A percentile compares a stretch with the other conserved stretches of the same genome.
Evolutionary conservation across 2,888 invertebrate genomes (phyloP).

Genomic region (Rosalia funebris): DNA sequence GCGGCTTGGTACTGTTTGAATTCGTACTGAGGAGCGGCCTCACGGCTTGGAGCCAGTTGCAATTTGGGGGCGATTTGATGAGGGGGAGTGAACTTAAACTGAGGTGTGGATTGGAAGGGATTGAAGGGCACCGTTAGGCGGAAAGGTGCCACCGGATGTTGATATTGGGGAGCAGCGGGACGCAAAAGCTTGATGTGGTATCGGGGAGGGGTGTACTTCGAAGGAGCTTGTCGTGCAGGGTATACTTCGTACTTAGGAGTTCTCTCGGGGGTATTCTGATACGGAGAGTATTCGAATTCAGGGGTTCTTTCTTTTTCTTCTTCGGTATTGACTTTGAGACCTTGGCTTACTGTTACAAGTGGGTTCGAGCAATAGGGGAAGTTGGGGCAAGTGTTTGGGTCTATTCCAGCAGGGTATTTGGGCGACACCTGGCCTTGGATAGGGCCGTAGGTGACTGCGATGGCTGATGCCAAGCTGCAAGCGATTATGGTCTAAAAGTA

Average conservation of each 20-base stretch:
- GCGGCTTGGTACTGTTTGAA: too few species aligned
- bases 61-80: neutral
- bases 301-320: neutral
- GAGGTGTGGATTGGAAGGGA: neutral
- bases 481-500: constrained; percentile 50
- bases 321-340: constrained; percentile 21
- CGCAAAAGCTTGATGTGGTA: constrained; percentile 13
- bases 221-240: neutral
- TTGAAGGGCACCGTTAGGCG: neutral
- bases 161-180: constrained; percentile 29
- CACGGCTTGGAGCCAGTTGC: too few species aligned
- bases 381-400: constrained; percentile 56
- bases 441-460: constrained; percentile 52
- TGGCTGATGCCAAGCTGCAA: constrained; percentile 48
- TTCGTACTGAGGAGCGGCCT: neutral
- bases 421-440: constrained; percentile 53
- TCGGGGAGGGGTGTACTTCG: neutral
- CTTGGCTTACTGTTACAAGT: constrained; percentile 47
- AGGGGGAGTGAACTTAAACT: neutral
- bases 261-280: neutral
- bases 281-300: neutral
- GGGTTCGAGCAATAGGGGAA: constrained; percentile 55
- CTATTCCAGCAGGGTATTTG: constrained; percentile 54
- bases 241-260: neutral
- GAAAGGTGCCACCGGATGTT: neutral